phyloP scores from a whole-genome alignment of 2,797 vertebrate genomes.

The Clangula hyemalis region DNA sequence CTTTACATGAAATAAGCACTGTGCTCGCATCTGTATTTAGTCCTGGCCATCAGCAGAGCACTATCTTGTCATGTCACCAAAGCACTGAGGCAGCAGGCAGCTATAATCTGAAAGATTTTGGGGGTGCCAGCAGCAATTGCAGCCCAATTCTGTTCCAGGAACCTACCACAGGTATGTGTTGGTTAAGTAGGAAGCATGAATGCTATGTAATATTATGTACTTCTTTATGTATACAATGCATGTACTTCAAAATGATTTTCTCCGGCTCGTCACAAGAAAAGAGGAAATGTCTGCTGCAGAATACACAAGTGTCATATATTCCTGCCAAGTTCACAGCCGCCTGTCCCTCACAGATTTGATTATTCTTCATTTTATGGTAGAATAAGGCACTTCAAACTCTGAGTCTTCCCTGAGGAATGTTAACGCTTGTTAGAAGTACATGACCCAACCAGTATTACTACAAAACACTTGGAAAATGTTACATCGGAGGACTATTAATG shows the following conservation, averaged over 20 bases:
- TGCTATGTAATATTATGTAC: background rate
- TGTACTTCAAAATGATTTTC: background rate
- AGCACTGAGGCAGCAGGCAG: background rate
- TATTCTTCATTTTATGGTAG: constrained; percentile 18
- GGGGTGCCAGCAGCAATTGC: background rate
- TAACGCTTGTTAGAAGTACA: constrained; percentile 42
- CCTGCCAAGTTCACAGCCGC: background rate
- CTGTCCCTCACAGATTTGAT: constrained; percentile 41
- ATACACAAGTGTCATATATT: background rate
- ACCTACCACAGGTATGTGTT: rapidly evolving
- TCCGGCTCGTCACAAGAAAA: background rate
- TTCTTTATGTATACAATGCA: background rate
- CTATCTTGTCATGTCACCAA: no score
- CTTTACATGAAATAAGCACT: background rate
- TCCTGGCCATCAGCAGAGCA: background rate
- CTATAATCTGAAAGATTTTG: background rate
- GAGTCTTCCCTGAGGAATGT: background rate
- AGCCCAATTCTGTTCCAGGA: background rate
- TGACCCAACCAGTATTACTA: constrained; percentile 24
- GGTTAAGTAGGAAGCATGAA: background rate
- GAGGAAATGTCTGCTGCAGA: background rate
- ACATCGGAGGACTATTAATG: constrained; percentile 55
- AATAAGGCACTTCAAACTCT: constrained; percentile 26
- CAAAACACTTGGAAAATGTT: constrained; percentile 64
- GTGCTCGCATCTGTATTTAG: background rate